Conservation (phyloP, 2,797 vertebrate genomes). For the Crenichthys baileyi region DNA sequence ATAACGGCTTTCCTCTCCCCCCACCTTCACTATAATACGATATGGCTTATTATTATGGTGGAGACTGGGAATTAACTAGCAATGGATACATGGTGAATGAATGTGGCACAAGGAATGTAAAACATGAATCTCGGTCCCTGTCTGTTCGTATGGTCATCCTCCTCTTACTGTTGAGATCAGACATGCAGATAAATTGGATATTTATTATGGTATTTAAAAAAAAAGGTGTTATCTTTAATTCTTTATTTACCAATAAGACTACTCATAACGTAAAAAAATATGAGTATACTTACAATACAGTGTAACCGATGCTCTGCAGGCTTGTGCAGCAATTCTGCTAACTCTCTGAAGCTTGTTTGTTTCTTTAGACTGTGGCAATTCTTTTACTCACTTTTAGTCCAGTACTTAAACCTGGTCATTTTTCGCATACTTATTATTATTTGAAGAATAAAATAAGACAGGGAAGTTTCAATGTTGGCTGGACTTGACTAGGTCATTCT, state of each 20-base stretch:
- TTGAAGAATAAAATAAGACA: background rate
- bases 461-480: background rate
- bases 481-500: background rate
- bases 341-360: background rate
- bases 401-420: background rate
- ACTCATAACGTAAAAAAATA: background rate
- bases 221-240: background rate
- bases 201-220: background rate
- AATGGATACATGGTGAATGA: slow-evolving; percentile 45
- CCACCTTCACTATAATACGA: slow-evolving; percentile 73
- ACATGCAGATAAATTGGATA: slow-evolving; percentile 25
- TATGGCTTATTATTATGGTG: slow-evolving; percentile 63
- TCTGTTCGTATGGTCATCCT: slow-evolving; percentile 24
- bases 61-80: slow-evolving; percentile 44
- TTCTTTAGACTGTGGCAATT: background rate
- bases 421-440: background rate
- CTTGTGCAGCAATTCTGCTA: background rate
- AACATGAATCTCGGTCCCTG: slow-evolving; percentile 58
- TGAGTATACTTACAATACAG: background rate
- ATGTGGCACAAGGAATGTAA: slow-evolving; percentile 43
- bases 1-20: slow-evolving; percentile 68
- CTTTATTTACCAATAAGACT: background rate
- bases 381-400: background rate
- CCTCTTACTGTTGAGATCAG: slow-evolving; percentile 36
- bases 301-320: too few relatives aligned